These are phyloP conservation scores for Merodon equestris DNA, from an alignment of 2,888 invertebrate genomes.

Conservation along the genomic window DNA sequence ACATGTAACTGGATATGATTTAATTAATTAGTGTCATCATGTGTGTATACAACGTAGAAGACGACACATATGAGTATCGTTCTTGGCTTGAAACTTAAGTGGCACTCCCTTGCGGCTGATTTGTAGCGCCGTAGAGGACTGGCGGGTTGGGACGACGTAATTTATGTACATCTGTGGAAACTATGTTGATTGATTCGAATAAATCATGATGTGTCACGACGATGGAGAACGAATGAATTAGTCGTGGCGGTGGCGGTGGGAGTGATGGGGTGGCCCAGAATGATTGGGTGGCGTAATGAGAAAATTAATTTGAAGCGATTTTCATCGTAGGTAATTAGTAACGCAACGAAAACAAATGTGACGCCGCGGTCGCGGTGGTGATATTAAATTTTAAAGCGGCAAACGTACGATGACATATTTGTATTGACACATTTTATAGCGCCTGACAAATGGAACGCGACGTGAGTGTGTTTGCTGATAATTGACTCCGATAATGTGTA, in stretches of 20 bases:
- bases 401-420: slow-evolving; percentile 22
- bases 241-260: slow-evolving; percentile 19
- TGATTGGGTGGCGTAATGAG: slow-evolving; percentile 53
- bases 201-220: slow-evolving; percentile 63
- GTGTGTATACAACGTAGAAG: slow-evolving; percentile 31
- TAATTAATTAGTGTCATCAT: slow-evolving; percentile 66
- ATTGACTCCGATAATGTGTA: too few relatives aligned
- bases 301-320: slow-evolving; percentile 67
- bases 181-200: slow-evolving; percentile 68
- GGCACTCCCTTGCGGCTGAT: slow-evolving; percentile 17
- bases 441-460: slow-evolving; percentile 35
- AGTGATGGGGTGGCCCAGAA: background rate
- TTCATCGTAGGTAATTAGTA: slow-evolving; percentile 66
- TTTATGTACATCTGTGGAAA: slow-evolving; percentile 66
- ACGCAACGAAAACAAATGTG: slow-evolving; percentile 60
- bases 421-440: slow-evolving; percentile 24
- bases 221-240: slow-evolving; percentile 55
- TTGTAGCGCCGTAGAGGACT: background rate
- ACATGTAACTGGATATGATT: slow-evolving; percentile 61
- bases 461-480: slow-evolving; percentile 2
- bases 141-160: slow-evolving; percentile 19
- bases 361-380: slow-evolving; percentile 54
- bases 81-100: slow-evolving; percentile 45
- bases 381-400: slow-evolving; percentile 58
- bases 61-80: background rate